Percentiles rank a stretch among this genome's conserved stretches.
These are phyloP conservation scores for Barbus barbus DNA, from an alignment of 2,113 vertebrate genomes.

Conservation along the genomic window DNA sequence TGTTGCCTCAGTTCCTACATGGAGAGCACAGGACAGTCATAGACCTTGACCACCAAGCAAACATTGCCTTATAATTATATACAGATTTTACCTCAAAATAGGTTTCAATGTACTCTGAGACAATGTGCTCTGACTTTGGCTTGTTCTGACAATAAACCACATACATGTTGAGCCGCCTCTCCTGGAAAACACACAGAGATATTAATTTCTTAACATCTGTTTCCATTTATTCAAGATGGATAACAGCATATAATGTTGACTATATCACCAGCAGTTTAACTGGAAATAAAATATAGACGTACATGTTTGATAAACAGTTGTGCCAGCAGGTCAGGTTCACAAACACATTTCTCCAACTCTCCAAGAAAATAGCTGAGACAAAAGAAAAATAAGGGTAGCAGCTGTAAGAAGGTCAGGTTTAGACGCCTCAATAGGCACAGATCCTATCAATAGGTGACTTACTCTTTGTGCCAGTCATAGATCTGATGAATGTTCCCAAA, in stretches of 20 bases:
- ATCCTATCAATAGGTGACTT: conserved; percentile 59
- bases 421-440: background rate
- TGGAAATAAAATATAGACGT: conserved; percentile 60
- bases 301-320: conserved; percentile 92
- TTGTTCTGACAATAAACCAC: conserved; percentile 94
- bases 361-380: conserved; percentile 82
- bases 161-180: conserved; percentile 89
- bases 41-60: background rate
- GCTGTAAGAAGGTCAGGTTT: background rate
- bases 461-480: conserved; percentile 91
- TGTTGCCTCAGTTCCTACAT: conserved; percentile 84
- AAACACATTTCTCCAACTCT: conserved; percentile 82
- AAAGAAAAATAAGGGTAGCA: background rate
- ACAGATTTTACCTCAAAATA: conserved; percentile 83
- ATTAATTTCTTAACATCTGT: background rate
- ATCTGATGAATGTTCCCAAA: conserved; percentile 85
- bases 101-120: conserved; percentile 86
- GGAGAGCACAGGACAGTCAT: background rate
- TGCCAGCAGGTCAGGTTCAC: conserved; percentile 83
- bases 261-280: background rate
- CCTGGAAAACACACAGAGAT: conserved; percentile 68
- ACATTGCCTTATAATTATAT: background rate
- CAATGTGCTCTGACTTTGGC: conserved; percentile 69
- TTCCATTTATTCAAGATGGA: background rate
- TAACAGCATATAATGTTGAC: background rate